Base-by-base conservation (phyloP, 2,888 invertebrate species). In the Drosophila neutralis region DNA sequence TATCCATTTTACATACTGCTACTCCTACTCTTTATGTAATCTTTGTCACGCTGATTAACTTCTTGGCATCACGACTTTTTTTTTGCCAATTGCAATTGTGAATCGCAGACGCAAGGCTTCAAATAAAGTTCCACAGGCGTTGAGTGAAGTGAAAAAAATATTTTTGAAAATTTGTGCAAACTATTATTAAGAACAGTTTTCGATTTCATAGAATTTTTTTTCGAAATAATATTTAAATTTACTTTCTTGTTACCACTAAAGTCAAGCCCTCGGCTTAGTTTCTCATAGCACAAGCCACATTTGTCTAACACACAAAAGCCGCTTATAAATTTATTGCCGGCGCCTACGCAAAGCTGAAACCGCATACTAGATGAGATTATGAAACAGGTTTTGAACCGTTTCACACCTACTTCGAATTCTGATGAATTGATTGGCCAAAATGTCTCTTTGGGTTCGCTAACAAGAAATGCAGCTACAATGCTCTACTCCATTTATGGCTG, bases 11-110 rank as follows among this genome's bases (percentile, higher is more conserved):
- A 24, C 38, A n/a, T 38, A 59, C 29, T 36, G 33, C 21, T 15
- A 64, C 60, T 61, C 35, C 54, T 52, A 51, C 53, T 21, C 45
- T 61, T 79, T 79, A 78, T 75, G 80, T 79, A 78, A 78, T 61
- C 36, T 52, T 29, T 42, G 72, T 31, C 38, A 27, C 38, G 40
- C n/a, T 71, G 52, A 59, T 72, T 72, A 71, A 59, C 71, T 52
- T 31, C 71, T 52, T 31, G 40, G 13, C 60, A 40, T 54, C 21
- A 35, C 59, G 31, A 51, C 21, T 45, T 45, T 51, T 24, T 18
- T 33, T 38, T 52, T 24, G 56, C 56, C 56, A 54, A 61, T 24
- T 61, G 42, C 52, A 29, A 33, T 18, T 42, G 27, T 45, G 53
- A 61, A 54, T 31, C 61, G 61, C 29, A 48, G 15, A 36, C 36